phyloP scores from a whole-genome alignment of 2,888 invertebrate genomes.

The Phragmatobia fuliginosa region DNA sequence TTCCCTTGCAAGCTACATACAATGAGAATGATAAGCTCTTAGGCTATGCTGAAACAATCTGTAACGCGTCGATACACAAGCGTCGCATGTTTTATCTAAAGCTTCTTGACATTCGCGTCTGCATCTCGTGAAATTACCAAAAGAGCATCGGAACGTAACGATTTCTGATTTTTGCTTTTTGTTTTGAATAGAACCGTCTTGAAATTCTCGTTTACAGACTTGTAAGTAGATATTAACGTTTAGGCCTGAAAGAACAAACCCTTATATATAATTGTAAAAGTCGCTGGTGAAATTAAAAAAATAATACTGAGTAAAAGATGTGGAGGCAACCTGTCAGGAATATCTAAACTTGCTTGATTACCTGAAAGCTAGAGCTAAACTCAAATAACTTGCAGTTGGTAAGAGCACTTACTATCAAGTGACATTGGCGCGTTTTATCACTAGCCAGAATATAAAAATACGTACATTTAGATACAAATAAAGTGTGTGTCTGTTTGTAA shows the following conservation, averaged over 20 bases:
- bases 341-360: too few species aligned
- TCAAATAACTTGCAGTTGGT: too few species aligned
- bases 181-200: neutral
- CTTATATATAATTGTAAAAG: neutral
- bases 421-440: too few species aligned
- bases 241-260: neutral
- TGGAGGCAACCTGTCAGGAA: too few species aligned
- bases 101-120: constrained; percentile 42
- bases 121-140: constrained; percentile 28
- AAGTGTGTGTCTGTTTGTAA: too few species aligned
- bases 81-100: constrained; percentile 31
- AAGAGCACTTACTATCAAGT: too few species aligned
- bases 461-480: too few species aligned
- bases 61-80: constrained; percentile 24
- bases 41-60: constrained; percentile 29
- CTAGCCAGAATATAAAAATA: too few species aligned
- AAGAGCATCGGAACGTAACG: constrained; percentile 26
- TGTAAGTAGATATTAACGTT: neutral
- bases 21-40: constrained; percentile 20
- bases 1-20: neutral
- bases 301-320: too few species aligned
- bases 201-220: neutral
- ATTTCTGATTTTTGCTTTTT: constrained; percentile 2
- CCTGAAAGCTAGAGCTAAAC: too few species aligned
- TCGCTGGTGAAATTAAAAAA: too few species aligned